These are phyloP conservation scores for Acholoe squamosa DNA, from an alignment of 2,888 invertebrate genomes.

Conservation along the genomic window DNA sequence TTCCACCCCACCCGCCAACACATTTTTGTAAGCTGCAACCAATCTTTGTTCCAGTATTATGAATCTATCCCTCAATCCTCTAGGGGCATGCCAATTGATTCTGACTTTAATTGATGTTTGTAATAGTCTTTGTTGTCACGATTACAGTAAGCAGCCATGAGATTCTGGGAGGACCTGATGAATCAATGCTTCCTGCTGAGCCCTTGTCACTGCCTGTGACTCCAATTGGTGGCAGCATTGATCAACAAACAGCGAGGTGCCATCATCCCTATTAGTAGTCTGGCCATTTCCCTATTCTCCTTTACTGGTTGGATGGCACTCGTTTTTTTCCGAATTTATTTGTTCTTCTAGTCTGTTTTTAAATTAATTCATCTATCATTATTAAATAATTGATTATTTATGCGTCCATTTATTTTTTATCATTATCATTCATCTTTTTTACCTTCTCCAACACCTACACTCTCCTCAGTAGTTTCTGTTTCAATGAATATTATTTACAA, in stretches of 20 bases:
- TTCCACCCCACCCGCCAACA: no score
- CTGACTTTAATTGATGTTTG: constrained; percentile 36
- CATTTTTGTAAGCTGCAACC: not conserved
- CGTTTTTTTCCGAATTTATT: no score
- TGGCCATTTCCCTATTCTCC: no score
- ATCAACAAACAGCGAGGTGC: not conserved
- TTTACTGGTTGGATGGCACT: no score
- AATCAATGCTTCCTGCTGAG: constrained; percentile 1
- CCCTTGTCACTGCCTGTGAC: not conserved
- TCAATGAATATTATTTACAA: no score
- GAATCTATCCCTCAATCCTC: constrained; percentile 1
- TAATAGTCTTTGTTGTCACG: constrained; percentile 32
- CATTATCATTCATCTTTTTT: no score
- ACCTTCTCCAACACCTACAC: no score
- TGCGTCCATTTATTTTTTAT: no score
- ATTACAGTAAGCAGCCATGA: not conserved
- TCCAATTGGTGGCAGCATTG: not conserved
- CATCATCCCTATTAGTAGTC: not conserved
- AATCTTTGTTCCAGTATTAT: not conserved
- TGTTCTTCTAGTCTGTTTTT: no score
- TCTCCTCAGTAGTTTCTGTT: no score
- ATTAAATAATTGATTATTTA: no score
- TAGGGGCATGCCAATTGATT: not conserved
- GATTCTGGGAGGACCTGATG: not conserved
- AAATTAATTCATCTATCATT: no score